A percentile compares a stretch with the other conserved stretches of the same genome.
These are phyloP conservation scores for Xanthorhoe designata DNA, from an alignment of 2,888 invertebrate genomes.

Conservation along the genomic window DNA sequence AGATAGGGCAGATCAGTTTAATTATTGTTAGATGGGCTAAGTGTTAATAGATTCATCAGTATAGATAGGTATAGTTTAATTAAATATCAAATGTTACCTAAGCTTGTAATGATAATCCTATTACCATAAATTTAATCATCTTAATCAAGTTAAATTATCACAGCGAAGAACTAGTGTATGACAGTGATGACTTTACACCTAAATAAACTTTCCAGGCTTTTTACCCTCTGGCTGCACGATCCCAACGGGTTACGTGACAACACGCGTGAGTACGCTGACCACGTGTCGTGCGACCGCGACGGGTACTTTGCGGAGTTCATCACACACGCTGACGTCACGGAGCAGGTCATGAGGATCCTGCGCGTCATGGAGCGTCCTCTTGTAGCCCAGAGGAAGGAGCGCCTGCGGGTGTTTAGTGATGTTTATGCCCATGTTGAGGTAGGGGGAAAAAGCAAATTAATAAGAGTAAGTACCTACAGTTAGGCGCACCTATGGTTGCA, in stretches of 20 bases:
- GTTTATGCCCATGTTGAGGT: constrained; percentile 79
- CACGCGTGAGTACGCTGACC: constrained; percentile 62
- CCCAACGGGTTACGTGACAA: constrained; percentile 69
- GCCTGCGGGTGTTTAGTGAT: constrained; percentile 70
- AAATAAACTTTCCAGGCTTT: constrained; percentile 60
- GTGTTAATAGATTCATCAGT: too few relatives aligned
- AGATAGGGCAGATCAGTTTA: too few relatives aligned
- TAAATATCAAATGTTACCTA: too few relatives aligned
- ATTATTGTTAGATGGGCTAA: too few relatives aligned
- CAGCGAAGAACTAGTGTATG: too few relatives aligned
- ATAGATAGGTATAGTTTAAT: too few relatives aligned
- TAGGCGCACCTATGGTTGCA: too few relatives aligned
- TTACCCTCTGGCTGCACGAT: constrained; percentile 78
- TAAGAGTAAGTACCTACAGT: too few relatives aligned
- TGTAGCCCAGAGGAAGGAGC: constrained; percentile 66
- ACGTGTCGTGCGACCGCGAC: constrained; percentile 68
- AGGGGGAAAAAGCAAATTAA: constrained; percentile 5
- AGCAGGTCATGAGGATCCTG: constrained; percentile 71
- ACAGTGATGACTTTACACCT: too few relatives aligned
- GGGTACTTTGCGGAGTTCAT: constrained; percentile 75
- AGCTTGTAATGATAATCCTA: too few relatives aligned
- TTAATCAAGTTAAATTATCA: too few relatives aligned
- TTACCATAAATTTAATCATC: too few relatives aligned
- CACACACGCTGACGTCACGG: constrained; percentile 71
- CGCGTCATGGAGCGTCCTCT: constrained; percentile 73